Conservation (phyloP, 2,888 invertebrate genomes). For the Drosophila koepferae region DNA sequence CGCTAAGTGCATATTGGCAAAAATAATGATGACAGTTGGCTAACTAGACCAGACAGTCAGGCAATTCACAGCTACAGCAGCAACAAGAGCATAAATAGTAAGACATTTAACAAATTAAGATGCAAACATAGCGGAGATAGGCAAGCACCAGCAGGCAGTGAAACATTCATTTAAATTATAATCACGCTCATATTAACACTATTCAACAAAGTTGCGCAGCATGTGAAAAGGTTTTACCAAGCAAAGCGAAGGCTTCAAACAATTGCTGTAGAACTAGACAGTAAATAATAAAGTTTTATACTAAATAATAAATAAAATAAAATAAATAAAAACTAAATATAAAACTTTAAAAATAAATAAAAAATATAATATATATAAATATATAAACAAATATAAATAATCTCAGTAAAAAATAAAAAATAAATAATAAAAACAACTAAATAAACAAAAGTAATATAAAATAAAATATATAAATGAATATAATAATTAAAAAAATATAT, state of each 20-base stretch:
- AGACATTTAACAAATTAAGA: conserved; percentile 75
- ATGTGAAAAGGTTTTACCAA: neutral
- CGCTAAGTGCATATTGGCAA: conserved; percentile 76
- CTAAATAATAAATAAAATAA: neutral
- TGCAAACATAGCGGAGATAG: conserved; percentile 39
- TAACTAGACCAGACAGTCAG: conserved; percentile 67
- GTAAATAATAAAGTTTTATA: neutral
- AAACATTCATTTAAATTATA: conserved; percentile 38
- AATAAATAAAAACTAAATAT: neutral
- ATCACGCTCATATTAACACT: conserved; percentile 36
- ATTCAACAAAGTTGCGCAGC: conserved; percentile 4
- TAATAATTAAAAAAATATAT: too few species aligned
- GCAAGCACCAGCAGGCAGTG: conserved; percentile 12
- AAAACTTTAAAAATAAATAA: neutral
- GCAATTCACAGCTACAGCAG: conserved; percentile 26
- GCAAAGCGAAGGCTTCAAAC: neutral
- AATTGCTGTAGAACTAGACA: neutral
- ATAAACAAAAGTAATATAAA: too few species aligned
- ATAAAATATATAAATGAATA: too few species aligned
- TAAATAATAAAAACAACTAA: too few species aligned
- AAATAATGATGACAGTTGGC: conserved; percentile 80
- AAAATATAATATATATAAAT: too few species aligned
- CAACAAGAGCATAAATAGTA: conserved; percentile 31
- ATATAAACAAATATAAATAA: too few species aligned
- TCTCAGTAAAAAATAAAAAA: too few species aligned